These are phyloP conservation scores for Pogona vitticeps DNA, from an alignment of 2,113 vertebrate genomes.

Conservation along the genomic window DNA sequence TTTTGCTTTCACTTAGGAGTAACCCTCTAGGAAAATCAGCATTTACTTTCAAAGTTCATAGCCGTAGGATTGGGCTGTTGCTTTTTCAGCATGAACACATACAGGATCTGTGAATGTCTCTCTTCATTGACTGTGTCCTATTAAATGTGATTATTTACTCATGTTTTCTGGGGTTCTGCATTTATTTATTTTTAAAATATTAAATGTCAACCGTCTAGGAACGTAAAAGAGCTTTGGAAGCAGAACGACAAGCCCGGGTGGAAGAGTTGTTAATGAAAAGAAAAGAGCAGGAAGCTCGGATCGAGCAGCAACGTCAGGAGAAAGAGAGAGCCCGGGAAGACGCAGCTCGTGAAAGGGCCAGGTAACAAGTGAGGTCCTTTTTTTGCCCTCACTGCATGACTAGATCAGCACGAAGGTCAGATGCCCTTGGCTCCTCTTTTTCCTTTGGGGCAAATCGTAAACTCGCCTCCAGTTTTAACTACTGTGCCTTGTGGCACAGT, in stretches of 20 bases:
- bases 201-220: constrained; percentile 78
- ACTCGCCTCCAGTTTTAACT: too few relatives aligned
- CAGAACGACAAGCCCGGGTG: constrained; percentile 94
- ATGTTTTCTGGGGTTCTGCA: too few relatives aligned
- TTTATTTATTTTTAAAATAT: not conserved
- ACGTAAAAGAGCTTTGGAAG: constrained; percentile 92
- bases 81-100: not conserved
- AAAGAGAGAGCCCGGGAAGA: constrained; percentile 96
- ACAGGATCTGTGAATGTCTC: not conserved
- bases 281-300: constrained; percentile 94
- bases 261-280: constrained; percentile 91
- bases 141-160: not conserved
- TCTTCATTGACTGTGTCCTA: rapidly evolving
- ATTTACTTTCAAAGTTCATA: too few relatives aligned
- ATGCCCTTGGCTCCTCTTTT: not conserved
- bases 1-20: too few relatives aligned
- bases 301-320: constrained; percentile 95
- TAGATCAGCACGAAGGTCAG: not conserved
- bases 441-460: too few relatives aligned
- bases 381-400: rapidly evolving
- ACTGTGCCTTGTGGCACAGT: not conserved
- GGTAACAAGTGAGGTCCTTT: constrained; percentile 68
- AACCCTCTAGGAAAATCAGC: too few relatives aligned
- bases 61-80: not conserved
- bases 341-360: constrained; percentile 93